Base-by-base conservation (phyloP, 2,113 vertebrate genomes). In the Himantopus leucocephalus region DNA sequence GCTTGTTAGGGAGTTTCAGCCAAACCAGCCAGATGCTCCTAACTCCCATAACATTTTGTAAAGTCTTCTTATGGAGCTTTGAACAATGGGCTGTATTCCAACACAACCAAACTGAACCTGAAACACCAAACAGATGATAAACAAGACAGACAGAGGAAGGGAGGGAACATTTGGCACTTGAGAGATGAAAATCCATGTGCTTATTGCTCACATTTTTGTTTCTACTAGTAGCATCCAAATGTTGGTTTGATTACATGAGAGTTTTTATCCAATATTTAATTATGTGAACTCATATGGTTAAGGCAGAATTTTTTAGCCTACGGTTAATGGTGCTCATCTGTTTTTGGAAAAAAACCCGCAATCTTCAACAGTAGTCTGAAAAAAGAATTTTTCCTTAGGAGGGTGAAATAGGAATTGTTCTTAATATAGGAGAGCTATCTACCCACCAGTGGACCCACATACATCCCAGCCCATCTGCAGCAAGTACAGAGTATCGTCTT, bases 11-110 rank as follows among this genome's bases (percentile, higher is more conserved):
- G 71, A 98, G 30, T 52, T 83, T 76, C 88, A 85, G 53, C 79
- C 82, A 94, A 95, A 89, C 58, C 70, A 92, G 53, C 89, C 96
- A 98, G 90, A 94, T 96, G 87, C 83, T 97, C 37, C 76, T 32
- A 67, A 95, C 64, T 89, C 82, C 79, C 76, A 75, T 62, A 92
- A 71, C 78, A 75, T 92, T 97, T 91, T 77, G 60, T 85, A 86
- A 93, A 96, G 92, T 68, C 52, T 74, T 96, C 35, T 72, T 93
- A 30, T 59, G 59, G 39, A 91, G 87, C 47, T 21, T 87, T 91
- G 76, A 91, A 93, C 85, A 94, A 62, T 73, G 26, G 66, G 48
- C 70, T 88, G 14, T 39, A 35, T 83, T 96, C 78, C 58, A 96
- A 18, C 47, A 77, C 75, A 91, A 91, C 81, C 91, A 94, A 83